Evolutionary conservation across 2,888 invertebrate species (phyloP).

Genomic region (Oxytorus armatus): DNA sequence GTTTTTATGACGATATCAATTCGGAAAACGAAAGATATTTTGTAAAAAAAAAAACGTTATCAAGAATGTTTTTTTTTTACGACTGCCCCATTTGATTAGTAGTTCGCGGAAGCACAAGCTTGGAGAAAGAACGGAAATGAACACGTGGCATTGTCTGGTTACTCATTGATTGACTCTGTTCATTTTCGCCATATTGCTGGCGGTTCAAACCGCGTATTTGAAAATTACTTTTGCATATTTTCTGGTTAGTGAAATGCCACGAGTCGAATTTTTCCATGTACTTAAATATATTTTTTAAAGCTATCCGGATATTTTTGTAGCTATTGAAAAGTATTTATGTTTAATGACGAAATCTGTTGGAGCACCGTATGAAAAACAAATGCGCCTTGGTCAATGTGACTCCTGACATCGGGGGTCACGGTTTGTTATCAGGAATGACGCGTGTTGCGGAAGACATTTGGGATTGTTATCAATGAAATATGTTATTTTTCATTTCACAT

Average conservation of each 20-base stretch:
- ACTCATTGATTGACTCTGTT: slow-evolving; percentile 75
- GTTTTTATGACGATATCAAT: slow-evolving; percentile 11
- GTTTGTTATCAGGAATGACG: not conserved
- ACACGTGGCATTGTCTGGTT: slow-evolving; percentile 78
- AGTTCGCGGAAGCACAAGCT: not conserved
- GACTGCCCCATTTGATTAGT: slow-evolving; percentile 9
- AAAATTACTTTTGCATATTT: too few species aligned
- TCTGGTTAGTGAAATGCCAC: too few species aligned
- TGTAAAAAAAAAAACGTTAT: not conserved
- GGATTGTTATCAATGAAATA: not conserved
- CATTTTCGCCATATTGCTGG: slow-evolving; percentile 65
- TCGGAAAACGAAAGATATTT: not conserved
- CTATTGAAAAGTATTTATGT: not conserved
- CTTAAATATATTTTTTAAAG: too few species aligned
- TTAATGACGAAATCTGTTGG: not conserved
- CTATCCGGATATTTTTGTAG: not conserved
- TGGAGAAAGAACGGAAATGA: slow-evolving; percentile 56
- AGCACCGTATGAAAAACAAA: not conserved
- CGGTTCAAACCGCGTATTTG: slow-evolving; percentile 27
- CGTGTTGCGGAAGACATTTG: not conserved
- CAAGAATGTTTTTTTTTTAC: not conserved
- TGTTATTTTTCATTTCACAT: not conserved
- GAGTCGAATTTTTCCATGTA: too few species aligned
- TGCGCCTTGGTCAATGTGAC: not conserved
- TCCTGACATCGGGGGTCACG: not conserved